Base-by-base conservation (phyloP, 2,797 vertebrate genomes). In the Echiichthys vipera region DNA sequence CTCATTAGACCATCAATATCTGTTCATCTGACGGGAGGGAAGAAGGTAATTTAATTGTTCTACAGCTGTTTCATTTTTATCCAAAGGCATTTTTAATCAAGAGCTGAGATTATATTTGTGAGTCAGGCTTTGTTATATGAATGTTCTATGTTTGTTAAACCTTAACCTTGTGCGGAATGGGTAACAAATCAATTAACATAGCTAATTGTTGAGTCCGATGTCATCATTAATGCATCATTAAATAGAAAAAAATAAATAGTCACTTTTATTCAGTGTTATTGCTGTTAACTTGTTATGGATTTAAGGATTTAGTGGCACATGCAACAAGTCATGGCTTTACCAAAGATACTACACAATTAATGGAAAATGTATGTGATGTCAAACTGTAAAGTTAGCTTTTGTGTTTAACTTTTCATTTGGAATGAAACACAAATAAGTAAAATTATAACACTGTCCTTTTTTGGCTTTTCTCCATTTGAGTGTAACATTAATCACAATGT, bases 21-120 rank as follows among this genome's bases (percentile, higher is more conserved):
- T 70, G 24, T 77, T 88, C 71, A 71, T 83, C 79, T 74, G 39
- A 40, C 53, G 55, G 53, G 32, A 67, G 51, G 43, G 39, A 76
- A 80, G 12, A 84, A 86, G 90, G 91, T 92, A 90, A 80, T 69
- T 56, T 7, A 20, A 37, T 58, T 5, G 0, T 47, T 40, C 47
- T 56, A 32, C 24, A 11, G 22, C 8, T 40, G 1, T 59, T 57
- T 30, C 0, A 34, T 37, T 39, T 72, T n/a, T 24, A 3, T 68
- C 42, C 2, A 0, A 47, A 40, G 7, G 39, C 10, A 54, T 55
- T 63, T 65, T 63, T 13, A 59, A 74, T n/a, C 3, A n/a, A 14
- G 18, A 37, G 1, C 4, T 32, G 13, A 49, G 5, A 36, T n/a
- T 36, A 55, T 20, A 39, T 46, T 14, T 25, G 34, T 20, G 18